Evolutionary conservation across 2,113 vertebrate species (phyloP), one percentile per base, ranked within the genome.

Genomic region (Mirza zaza): DNA sequence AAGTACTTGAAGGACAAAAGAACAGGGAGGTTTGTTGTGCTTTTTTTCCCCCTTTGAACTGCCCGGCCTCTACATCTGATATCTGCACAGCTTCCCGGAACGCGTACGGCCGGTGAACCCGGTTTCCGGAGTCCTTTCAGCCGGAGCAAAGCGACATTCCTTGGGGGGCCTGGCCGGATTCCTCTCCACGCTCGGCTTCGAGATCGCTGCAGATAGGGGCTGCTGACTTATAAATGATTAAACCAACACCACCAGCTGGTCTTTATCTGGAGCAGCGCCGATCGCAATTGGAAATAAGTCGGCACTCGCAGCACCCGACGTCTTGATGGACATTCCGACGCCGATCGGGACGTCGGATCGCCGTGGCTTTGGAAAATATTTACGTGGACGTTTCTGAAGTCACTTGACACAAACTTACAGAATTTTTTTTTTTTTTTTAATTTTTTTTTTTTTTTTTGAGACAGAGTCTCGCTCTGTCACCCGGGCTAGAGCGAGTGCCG

Each of bases 271-370:
- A 97, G 55, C 15, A 91, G 45, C 45, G 87, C 87, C 81, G 76
- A 96, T 95, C 65, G 93, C 95, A 97, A 97, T 55, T 84, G 87
- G 90, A 98, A 97, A 96, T 95, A 80, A 97, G 73, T 75, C 63
- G 55, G 71, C 75, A 23, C 76, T 92, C 87, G 96, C 68, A 93
- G 83, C 29, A n/a, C 32, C 71, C 23, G 55, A 90, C 1, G 0
- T 87, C 80, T 84, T 95, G 97, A 95, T 92, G 80, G 89, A 93
- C 93, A 92, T 95, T 79, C 79, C 0, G 39, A 97, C 92, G 91
- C 63, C 70, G 71, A 87, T 94, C 93, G 50, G 73, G 27, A 29
- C 77, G 23, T 83, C 70, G 68, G 67, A 27, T 96, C 92, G 61
- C 23, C 0, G 0, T 36, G 84, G 45, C 91, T 94, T 55, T 55